These are phyloP conservation scores for Arctocebus calabarensis DNA, from an alignment of 2,797 vertebrate genomes.

Conservation along the genomic window DNA sequence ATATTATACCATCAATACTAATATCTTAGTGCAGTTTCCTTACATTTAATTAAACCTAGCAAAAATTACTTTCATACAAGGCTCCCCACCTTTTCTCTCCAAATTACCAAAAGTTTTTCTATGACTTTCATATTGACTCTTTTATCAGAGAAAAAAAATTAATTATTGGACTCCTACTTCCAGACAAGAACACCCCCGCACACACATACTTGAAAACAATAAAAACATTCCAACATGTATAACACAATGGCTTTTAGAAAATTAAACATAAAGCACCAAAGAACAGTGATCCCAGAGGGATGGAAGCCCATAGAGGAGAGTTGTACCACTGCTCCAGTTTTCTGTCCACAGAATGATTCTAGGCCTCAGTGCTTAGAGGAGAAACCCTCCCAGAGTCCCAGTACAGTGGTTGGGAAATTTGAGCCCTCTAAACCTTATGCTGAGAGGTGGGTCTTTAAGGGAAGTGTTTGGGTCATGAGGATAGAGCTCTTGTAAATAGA, in stretches of 20 bases:
- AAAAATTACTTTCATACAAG: constrained; percentile 75
- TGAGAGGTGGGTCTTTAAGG: not conserved
- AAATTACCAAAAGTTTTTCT: constrained; percentile 64
- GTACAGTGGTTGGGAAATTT: not conserved
- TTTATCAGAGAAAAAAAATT: constrained; percentile 56
- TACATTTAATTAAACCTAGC: constrained; percentile 63
- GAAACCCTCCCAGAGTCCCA: not conserved
- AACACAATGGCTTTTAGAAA: not conserved
- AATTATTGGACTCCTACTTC: constrained; percentile 36
- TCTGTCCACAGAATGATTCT: not conserved
- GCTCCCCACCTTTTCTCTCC: constrained; percentile 51
- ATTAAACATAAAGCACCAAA: not conserved
- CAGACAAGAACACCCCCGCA: not conserved
- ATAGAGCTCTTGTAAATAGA: not conserved
- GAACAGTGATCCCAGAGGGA: not conserved
- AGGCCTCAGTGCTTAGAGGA: not conserved
- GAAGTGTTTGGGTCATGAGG: not conserved
- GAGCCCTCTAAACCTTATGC: not conserved
- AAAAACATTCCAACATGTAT: not conserved
- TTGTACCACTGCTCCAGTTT: not conserved
- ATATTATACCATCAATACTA: not conserved
- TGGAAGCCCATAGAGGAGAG: not conserved
- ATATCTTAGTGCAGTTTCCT: not conserved
- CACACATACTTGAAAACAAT: not conserved
- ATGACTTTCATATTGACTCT: not conserved